These are phyloP conservation scores for Meloe dianella DNA, from an alignment of 2,888 invertebrate species.

Conservation along the genomic window DNA sequence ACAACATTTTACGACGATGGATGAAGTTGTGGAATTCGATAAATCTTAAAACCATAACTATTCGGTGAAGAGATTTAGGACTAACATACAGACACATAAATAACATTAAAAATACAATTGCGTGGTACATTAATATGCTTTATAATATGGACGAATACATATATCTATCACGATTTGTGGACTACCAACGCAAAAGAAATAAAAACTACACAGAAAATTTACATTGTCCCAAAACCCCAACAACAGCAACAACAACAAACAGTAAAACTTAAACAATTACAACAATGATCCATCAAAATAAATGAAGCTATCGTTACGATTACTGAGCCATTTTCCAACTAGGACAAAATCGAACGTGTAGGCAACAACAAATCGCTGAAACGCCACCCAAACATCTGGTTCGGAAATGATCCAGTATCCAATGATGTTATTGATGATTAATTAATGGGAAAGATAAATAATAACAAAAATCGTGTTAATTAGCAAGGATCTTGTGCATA, in stretches of 20 bases:
- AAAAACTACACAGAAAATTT: neutral
- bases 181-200: neutral
- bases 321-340: too few relatives aligned
- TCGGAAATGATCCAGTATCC: too few relatives aligned
- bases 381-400: neutral
- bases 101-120: conserved; percentile 10
- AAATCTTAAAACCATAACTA: conserved; percentile 6
- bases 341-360: too few relatives aligned
- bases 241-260: neutral
- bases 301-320: too few relatives aligned
- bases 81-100: conserved; percentile 6
- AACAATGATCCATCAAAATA: neutral
- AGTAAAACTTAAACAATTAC: neutral
- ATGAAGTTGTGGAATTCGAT: conserved; percentile 8
- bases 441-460: too few relatives aligned
- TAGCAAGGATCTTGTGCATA: neutral
- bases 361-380: too few relatives aligned
- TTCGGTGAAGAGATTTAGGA: neutral
- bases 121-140: neutral
- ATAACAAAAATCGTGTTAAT: neutral
- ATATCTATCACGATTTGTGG: neutral
- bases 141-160: neutral
- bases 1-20: neutral
- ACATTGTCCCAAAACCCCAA: neutral
- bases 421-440: too few relatives aligned